phyloP scores from a whole-genome alignment of 2,113 vertebrate genomes.

The Aramus guarauna region DNA sequence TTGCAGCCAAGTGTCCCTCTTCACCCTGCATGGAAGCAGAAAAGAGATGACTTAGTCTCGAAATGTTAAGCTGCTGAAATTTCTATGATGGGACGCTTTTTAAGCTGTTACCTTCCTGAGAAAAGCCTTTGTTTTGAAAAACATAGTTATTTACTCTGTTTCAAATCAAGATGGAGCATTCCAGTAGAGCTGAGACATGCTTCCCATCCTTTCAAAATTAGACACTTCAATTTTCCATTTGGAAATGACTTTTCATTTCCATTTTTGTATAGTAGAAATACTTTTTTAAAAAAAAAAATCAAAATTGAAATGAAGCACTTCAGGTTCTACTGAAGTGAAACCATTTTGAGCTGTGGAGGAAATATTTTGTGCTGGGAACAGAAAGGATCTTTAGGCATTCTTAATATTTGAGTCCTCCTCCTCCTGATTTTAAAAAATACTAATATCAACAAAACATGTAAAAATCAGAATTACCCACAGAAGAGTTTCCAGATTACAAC shows the following conservation, averaged over 20 bases:
- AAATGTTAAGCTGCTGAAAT: accelerated
- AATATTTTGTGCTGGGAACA: background rate
- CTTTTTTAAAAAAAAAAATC: background rate
- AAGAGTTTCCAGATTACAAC: background rate
- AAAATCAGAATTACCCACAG: background rate
- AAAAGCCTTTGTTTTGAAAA: background rate
- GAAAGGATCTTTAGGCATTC: background rate
- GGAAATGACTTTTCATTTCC: background rate
- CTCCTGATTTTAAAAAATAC: background rate
- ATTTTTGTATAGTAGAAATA: background rate
- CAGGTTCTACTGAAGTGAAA: background rate
- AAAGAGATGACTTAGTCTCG: background rate
- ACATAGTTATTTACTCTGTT: background rate
- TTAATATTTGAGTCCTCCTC: accelerated
- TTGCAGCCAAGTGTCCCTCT: background rate
- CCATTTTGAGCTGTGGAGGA: background rate
- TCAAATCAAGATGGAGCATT: background rate
- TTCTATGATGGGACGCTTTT: accelerated
- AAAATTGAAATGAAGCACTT: background rate
- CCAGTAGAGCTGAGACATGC: background rate
- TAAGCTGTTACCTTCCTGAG: background rate
- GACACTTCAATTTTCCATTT: background rate
- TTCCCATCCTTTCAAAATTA: background rate
- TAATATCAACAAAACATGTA: background rate
- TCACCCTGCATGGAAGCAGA: background rate